Base-by-base conservation (phyloP, 2,888 invertebrate genomes). In the Phoronis australis region DNA sequence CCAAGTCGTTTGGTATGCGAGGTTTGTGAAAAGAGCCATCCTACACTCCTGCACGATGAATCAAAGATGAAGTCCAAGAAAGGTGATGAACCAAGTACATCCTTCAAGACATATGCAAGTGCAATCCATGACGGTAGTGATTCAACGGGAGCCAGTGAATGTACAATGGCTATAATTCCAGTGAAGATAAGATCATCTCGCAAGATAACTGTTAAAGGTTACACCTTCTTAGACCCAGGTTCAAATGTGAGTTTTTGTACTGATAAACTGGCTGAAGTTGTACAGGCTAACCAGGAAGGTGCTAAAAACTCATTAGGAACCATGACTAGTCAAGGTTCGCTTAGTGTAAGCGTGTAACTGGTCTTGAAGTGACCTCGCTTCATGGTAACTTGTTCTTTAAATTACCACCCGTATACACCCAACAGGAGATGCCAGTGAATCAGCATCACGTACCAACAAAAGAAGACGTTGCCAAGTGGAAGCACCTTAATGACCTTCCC, bases 401-500 rank as follows among this genome's bases (percentile, higher is more conserved):
- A 41, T 25, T 55, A 18, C 52, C 52, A 21, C 41, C n/a, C 5
- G 44, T 48, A 15, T 52, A 52, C 26, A 45, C 54, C 4, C 51
- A 52, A 37, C 43, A 49, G 22, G 37, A 44, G 20, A 54, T 51
- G 42, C 54, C 51, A 26, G 54, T 54, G 25, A 15, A 35, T 23
- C 24, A 43, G 20, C 15, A 25, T 15, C 55, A 55, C 40, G 47
- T 53, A 20, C 47, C 52, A 15, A 50, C 37, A n/a, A 20, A 48
- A 21, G 35, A 45, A 9, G 55, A 55, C 37, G 37, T 55, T 25
- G 3, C 26, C 15, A 44, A 42, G 22, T 52, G 55, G 55, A 12
- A 38, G 39, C 52, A 55, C 31, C 45, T 55, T 23, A 23, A 27
- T 26, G 44, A 35, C 25, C 23, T 55, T 15, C 9, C n/a, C 18